Evolutionary conservation across 2,888 invertebrate genomes (phyloP).

Genomic region (Acanthosepion lycidas): DNA sequence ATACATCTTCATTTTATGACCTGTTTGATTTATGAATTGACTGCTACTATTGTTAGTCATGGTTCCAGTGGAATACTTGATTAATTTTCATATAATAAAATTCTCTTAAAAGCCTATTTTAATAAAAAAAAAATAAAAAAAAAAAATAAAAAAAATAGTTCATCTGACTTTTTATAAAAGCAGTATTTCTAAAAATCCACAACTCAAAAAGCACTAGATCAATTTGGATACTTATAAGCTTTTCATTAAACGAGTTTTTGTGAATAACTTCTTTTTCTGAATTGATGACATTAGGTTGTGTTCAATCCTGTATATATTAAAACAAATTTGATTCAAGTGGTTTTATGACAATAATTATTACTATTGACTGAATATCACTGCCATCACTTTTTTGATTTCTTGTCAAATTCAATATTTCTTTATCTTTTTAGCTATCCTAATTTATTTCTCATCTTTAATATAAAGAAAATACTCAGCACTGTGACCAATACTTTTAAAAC

Average conservation of each 20-base stretch:
- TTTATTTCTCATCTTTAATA: background rate
- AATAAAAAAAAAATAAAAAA: background rate
- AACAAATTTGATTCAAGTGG: background rate
- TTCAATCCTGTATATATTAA: background rate
- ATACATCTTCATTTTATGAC: background rate
- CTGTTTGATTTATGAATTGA: background rate
- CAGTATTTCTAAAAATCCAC: background rate
- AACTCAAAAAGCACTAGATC: background rate
- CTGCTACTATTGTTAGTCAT: background rate
- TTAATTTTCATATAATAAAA: no score
- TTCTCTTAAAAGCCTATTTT: background rate
- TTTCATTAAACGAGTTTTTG: background rate
- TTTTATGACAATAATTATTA: conserved; percentile 33
- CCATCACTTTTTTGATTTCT: conserved; percentile 11
- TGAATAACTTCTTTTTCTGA: background rate
- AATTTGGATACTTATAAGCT: background rate
- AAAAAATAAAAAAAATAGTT: no score
- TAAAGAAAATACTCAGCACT: background rate
- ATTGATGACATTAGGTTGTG: conserved; percentile 33
- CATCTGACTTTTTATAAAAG: background rate
- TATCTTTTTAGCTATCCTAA: background rate
- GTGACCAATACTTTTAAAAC: conserved; percentile 33
- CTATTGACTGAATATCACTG: conserved; percentile 33
- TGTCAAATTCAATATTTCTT: conserved; percentile 1
- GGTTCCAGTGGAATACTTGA: no score